Base-by-base conservation (phyloP, 1,140 invertebrate species). In the Zaprionus africanus region DNA sequence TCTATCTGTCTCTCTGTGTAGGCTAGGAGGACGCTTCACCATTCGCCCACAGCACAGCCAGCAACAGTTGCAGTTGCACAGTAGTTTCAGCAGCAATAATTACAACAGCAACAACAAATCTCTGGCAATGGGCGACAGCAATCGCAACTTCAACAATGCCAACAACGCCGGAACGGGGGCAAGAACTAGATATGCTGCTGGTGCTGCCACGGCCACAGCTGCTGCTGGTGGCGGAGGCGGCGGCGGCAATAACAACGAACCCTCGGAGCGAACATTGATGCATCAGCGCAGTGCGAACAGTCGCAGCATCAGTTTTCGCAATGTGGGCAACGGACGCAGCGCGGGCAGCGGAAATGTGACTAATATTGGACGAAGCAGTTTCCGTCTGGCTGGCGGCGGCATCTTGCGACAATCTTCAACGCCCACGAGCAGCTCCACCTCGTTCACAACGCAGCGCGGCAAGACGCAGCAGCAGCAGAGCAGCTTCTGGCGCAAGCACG, bases 11-110 rank as follows among this genome's bases (percentile, higher is more conserved):
- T 53, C 19, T 15, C 24, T 53, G 38, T 5, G 82, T 69, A 94
- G 95, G 64, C 88, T 96, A 76, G 95, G 95, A 7, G 95, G 95
- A 2, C 91, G 94, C 68, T 96, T 94, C 66, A 94, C 94, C 4
- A 94, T 94, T 12, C 94, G 94, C 34, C 93, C 94, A 1, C 92
- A 94, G 66, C 92, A 94, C 74, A 87, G 93, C 62, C 92, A 93
- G 62, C 91, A 91, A 66, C 91, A 92, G 69, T 73, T 90, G 78
- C 91, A 92, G 65, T 78, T 91, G 79, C 77, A 80, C 79, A 91
- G 82, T 67, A 91, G 85, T 46, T 90, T 90, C 34, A 75, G 56
- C 49, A 82, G 84, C 59, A 77, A 65, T 28, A 79, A 56, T 66
- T 82, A 67, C 59, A 63, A 56, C 69, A 85, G 63, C 63, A 58